phyloP scores from a whole-genome alignment of 1,140 invertebrate genomes.

The Neodiprion fabricii region DNA sequence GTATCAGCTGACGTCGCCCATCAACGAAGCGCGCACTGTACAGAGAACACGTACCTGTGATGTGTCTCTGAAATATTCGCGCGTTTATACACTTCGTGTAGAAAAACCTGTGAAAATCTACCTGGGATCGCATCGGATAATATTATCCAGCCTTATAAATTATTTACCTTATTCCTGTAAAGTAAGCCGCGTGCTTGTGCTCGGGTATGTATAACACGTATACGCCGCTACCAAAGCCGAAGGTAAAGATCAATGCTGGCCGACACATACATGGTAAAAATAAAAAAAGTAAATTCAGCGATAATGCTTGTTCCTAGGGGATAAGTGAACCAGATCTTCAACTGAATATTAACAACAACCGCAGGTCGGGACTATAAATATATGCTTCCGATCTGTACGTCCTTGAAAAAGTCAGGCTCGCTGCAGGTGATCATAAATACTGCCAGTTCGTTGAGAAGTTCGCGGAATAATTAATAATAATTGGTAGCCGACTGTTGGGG shows the following conservation, averaged over 20 bases:
- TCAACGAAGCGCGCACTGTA: background rate
- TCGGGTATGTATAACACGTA: background rate
- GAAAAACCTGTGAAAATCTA: too few species aligned
- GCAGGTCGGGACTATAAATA: too few species aligned
- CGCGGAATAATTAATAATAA: background rate
- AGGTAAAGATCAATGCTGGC: conserved; percentile 7
- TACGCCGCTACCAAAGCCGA: background rate
- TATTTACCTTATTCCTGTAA: background rate
- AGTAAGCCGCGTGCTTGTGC: background rate
- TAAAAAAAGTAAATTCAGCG: background rate
- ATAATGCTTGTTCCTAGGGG: too few species aligned
- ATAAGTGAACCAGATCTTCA: too few species aligned
- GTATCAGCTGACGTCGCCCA: background rate
- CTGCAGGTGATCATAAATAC: too few species aligned
- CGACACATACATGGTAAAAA: background rate
- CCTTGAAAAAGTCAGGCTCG: too few species aligned
- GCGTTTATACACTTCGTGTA: too few species aligned
- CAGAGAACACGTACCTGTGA: background rate
- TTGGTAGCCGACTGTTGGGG: background rate
- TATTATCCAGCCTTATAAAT: too few species aligned
- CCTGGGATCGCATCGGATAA: too few species aligned
- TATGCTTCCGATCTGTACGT: too few species aligned
- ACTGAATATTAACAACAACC: too few species aligned
- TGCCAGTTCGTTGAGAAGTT: background rate
- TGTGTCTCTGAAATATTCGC: too few species aligned